Evolutionary conservation across 1,140 invertebrate genomes (phyloP).

Genomic region (Glossosoma conforme): DNA sequence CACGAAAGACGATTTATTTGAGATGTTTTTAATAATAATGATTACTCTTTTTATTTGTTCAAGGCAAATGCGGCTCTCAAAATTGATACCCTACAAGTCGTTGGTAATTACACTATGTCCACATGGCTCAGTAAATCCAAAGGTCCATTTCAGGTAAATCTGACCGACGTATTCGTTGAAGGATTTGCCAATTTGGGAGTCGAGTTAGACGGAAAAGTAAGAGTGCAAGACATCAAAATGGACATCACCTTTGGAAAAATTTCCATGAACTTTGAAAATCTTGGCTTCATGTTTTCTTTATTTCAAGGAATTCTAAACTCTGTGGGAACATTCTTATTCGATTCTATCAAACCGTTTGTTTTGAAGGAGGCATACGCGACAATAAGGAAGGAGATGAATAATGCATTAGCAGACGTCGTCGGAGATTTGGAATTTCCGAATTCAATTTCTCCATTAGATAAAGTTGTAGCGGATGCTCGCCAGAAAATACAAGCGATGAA

Average conservation of each 20-base stretch:
- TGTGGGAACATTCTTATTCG: slow-evolving; percentile 74
- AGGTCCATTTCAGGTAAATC: slow-evolving; percentile 71
- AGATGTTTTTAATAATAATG: background rate
- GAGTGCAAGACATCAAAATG: slow-evolving; percentile 71
- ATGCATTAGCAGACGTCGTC: slow-evolving; percentile 61
- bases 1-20: background rate
- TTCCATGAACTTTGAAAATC: slow-evolving; percentile 73
- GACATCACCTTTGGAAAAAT: slow-evolving; percentile 75
- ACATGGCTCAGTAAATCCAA: slow-evolving; percentile 63
- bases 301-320: slow-evolving; percentile 76
- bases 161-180: slow-evolving; percentile 62
- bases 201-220: slow-evolving; percentile 64
- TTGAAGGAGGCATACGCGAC: slow-evolving; percentile 69
- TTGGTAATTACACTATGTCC: slow-evolving; percentile 70
- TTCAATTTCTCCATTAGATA: slow-evolving; percentile 79
- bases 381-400: slow-evolving; percentile 59
- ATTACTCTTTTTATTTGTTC: slow-evolving; percentile 25
- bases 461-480: slow-evolving; percentile 67
- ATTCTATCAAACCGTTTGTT: slow-evolving; percentile 79
- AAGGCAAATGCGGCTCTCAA: slow-evolving; percentile 62
- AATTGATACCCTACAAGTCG: slow-evolving; percentile 63
- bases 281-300: slow-evolving; percentile 67
- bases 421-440: slow-evolving; percentile 71
- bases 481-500: slow-evolving; percentile 64
- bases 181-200: slow-evolving; percentile 65